Base-by-base conservation (phyloP, 2,888 invertebrate genomes). In the Drosophila dives region DNA sequence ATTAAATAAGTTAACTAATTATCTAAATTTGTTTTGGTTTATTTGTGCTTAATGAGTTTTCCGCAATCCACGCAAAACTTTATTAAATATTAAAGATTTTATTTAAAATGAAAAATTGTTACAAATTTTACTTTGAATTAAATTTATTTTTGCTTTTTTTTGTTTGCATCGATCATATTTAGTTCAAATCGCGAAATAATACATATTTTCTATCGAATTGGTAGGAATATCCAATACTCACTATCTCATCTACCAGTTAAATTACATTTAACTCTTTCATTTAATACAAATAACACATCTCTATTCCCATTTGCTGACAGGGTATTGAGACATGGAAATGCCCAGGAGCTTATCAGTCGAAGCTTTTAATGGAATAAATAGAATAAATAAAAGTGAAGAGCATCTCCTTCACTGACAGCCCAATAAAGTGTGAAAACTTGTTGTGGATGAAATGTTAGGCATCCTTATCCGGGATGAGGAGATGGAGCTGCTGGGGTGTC, bases 371-470 rank as follows among this genome's bases (percentile, higher is more conserved):
- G 77, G 75, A 77, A 62, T 77, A 10, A 42, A 26, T 38, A 29
- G 48, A 48, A 65, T 72, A 8, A 42, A 26, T 45, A 29, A 42
- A 48, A 36, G 33, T 36, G 53, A 20, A 20, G 20, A 38, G 26
- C 26, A 26, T 38, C 36, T 38, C 20, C 4, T 63, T 23, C 32
- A 20, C 54, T 62, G 74, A 36, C 75, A 64, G 61, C 40, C 56
- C 53, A 66, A 71, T 71, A 54, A 61, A 58, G 71, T 65, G 75
- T 85, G 59, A 78, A 72, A 74, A 63, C 63, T 72, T 68, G 68
- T 67, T 68, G 49, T 29, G 36, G 26, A 38, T 26, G 23, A 49
- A 42, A 48, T 45, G 23, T 33, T 38, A 32, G 49, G 2, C 36
- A 23, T 29, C 7, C 42, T n/a, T 12, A 34, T n/a, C 26, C 1